phyloP scores from a whole-genome alignment of 1,140 invertebrate species.

The Ceratina australensis region DNA sequence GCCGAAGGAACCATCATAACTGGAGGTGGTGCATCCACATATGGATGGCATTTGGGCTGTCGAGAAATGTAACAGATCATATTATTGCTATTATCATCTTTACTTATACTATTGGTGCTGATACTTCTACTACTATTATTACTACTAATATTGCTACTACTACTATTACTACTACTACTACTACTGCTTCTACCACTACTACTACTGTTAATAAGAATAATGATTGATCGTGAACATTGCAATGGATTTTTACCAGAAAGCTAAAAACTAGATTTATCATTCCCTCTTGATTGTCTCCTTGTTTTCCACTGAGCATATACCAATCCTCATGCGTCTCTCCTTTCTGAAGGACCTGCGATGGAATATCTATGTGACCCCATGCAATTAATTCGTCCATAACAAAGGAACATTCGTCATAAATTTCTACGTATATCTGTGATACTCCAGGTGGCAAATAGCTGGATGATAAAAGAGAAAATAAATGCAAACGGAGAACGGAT shows the following conservation, averaged over 20 bases:
- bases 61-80: conserved; percentile 1
- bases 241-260: conserved; percentile 84
- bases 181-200: too few relatives aligned
- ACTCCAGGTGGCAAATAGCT: conserved; percentile 93
- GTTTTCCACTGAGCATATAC: conserved; percentile 94
- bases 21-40: conserved; percentile 76
- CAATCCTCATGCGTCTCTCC: conserved; percentile 96
- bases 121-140: too few relatives aligned
- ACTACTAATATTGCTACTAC: too few relatives aligned
- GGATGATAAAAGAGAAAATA: conserved; percentile 66
- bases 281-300: conserved; percentile 96
- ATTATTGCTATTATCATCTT: too few relatives aligned
- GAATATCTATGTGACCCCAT: conserved; percentile 93
- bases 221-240: not conserved
- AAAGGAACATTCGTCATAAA: conserved; percentile 98
- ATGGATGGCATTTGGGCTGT: conserved; percentile 66
- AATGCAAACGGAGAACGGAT: conserved; percentile 5
- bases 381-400: conserved; percentile 97
- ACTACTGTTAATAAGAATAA: not conserved
- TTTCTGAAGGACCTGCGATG: conserved; percentile 86
- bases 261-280: conserved; percentile 89
- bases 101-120: too few relatives aligned
- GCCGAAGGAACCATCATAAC: conserved; percentile 83
- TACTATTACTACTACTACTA: too few relatives aligned
- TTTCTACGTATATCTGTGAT: conserved; percentile 93